Conservation (phyloP, 2,888 invertebrate genomes). For the Pilophorus perplexus region DNA sequence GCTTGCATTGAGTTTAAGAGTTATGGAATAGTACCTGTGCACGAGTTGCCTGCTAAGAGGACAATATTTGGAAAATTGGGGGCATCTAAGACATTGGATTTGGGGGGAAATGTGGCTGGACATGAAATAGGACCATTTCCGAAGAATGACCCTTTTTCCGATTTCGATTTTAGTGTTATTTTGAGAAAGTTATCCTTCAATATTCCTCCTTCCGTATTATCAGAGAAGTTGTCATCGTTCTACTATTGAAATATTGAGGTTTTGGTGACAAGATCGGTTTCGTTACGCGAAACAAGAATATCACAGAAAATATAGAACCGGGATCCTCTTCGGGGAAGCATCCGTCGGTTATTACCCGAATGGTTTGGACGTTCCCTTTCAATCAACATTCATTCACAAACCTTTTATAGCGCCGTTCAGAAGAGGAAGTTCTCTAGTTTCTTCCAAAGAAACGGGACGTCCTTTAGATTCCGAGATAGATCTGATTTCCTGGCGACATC, state of each 20-base stretch:
- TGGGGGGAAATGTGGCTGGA: too few species aligned
- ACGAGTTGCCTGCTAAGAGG: too few species aligned
- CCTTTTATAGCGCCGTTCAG: constrained; percentile 1
- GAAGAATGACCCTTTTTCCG: too few species aligned
- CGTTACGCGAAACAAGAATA: too few species aligned
- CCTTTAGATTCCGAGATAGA: neutral
- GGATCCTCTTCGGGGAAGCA: too few species aligned
- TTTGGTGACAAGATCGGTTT: neutral
- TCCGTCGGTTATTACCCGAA: too few species aligned
- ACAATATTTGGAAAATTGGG: neutral
- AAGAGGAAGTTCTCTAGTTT: neutral
- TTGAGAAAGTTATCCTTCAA: neutral
- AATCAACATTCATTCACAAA: neutral
- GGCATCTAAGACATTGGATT: too few species aligned
- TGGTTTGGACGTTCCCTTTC: neutral
- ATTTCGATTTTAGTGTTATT: neutral
- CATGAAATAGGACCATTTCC: too few species aligned
- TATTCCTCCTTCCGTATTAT: neutral
- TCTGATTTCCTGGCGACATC: constrained; percentile 15
- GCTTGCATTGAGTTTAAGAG: too few species aligned
- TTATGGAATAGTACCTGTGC: too few species aligned
- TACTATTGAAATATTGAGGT: neutral
- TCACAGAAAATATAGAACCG: too few species aligned
- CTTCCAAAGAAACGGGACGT: neutral
- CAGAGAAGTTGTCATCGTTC: too few species aligned